These are phyloP conservation scores for Erethizon dorsatum DNA, from an alignment of 2,797 vertebrate species.

Conservation along the genomic window DNA sequence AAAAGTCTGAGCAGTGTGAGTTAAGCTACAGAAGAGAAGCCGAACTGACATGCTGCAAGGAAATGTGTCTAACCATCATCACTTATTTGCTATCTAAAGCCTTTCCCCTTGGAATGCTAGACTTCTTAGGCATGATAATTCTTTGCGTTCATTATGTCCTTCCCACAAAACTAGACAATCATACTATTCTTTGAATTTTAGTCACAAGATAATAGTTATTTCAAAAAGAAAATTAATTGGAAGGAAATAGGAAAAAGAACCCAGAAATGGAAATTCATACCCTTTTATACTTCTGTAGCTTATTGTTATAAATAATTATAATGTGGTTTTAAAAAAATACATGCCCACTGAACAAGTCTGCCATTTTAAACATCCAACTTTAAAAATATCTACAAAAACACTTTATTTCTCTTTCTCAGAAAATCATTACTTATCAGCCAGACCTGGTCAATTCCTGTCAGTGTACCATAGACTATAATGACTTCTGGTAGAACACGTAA, in stretches of 20 bases:
- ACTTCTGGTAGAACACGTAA: background rate
- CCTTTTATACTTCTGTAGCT: slow-evolving; percentile 46
- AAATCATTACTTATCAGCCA: background rate
- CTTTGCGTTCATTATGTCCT: background rate
- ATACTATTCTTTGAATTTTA: slow-evolving; percentile 51
- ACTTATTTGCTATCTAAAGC: background rate
- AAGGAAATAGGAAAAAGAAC: slow-evolving; percentile 58
- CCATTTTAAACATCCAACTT: slow-evolving; percentile 45
- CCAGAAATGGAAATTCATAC: slow-evolving; percentile 29
- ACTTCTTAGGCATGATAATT: slow-evolving; percentile 43
- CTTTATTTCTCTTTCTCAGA: slow-evolving; percentile 39
- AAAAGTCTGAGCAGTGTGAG: background rate
- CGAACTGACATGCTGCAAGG: background rate
- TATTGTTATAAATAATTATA: slow-evolving; percentile 69
- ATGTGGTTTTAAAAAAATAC: background rate
- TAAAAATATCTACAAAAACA: slow-evolving; percentile 15
- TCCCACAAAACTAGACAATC: slow-evolving; percentile 48
- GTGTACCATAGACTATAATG: background rate
- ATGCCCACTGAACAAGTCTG: slow-evolving; percentile 30
- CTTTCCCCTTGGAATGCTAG: background rate
- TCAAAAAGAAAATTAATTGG: slow-evolving; percentile 74
- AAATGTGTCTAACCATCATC: background rate
- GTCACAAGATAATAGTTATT: slow-evolving; percentile 64
- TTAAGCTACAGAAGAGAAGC: background rate
- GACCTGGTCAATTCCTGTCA: background rate